phyloP scores from a whole-genome alignment of 2,113 vertebrate genomes.

The Pterocles burchelli region DNA sequence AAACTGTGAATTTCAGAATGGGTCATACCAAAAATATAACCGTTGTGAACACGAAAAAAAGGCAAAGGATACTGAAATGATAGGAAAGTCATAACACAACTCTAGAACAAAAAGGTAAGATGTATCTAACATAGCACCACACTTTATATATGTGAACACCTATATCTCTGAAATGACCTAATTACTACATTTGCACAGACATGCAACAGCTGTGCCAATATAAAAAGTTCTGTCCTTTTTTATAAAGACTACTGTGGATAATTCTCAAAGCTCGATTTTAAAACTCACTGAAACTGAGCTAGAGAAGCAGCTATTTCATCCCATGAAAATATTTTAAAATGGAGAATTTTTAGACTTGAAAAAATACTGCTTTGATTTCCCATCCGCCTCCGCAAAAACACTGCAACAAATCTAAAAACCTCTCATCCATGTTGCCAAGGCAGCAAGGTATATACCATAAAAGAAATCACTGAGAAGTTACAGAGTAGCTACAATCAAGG shows the following conservation, averaged over 20 bases:
- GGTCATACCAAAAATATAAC: neutral
- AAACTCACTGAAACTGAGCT: neutral
- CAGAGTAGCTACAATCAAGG: neutral
- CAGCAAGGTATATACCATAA: rapidly evolving
- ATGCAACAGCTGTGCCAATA: neutral
- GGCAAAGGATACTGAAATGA: neutral
- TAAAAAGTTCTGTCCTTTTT: neutral
- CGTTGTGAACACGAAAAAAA: neutral
- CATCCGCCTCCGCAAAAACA: neutral
- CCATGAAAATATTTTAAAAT: neutral
- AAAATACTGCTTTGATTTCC: neutral
- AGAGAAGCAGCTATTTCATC: neutral
- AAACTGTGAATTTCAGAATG: neutral
- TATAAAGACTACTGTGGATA: neutral
- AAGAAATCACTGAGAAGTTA: neutral
- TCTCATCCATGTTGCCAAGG: neutral
- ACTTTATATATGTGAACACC: neutral
- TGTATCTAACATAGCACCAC: neutral
- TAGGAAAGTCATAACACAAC: neutral
- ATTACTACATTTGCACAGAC: neutral
- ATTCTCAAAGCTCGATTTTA: neutral
- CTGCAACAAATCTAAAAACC: neutral
- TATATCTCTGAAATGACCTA: neutral
- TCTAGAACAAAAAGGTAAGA: neutral
- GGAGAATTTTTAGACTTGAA: neutral